Evolutionary conservation across 2,888 invertebrate genomes (phyloP).

Genomic region (Leptinotarsa rubiginosa): DNA sequence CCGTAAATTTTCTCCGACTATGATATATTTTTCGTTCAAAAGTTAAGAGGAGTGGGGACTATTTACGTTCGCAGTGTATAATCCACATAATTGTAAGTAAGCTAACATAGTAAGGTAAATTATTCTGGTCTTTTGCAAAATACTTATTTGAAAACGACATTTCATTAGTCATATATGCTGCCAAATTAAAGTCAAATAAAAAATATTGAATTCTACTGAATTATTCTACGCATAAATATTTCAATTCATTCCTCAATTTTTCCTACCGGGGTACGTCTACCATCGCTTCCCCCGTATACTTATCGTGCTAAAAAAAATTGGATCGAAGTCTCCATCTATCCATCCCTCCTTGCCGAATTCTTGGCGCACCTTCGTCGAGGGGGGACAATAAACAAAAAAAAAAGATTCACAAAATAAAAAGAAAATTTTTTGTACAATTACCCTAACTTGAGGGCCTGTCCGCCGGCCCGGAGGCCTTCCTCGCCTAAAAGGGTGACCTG

Average conservation of each 20-base stretch:
- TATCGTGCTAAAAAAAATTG: not conserved
- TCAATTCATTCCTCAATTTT: not conserved
- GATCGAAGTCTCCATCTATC: not conserved
- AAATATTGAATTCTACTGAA: too few relatives aligned
- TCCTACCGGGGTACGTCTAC: not conserved
- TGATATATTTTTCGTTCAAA: too few relatives aligned
- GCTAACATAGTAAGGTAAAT: too few relatives aligned
- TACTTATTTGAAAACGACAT: too few relatives aligned
- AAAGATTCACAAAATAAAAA: not conserved
- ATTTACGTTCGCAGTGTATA: too few relatives aligned
- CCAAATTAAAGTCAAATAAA: too few relatives aligned
- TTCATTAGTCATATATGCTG: too few relatives aligned
- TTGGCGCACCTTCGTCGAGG: not conserved
- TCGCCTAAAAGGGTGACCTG: constrained; percentile 96
- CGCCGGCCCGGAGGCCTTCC: constrained; percentile 93
- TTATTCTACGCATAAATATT: too few relatives aligned
- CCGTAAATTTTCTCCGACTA: too few relatives aligned
- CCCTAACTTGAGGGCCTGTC: constrained; percentile 98
- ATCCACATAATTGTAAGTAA: too few relatives aligned
- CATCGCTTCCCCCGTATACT: not conserved
- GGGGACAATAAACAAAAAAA: constrained; percentile 3
- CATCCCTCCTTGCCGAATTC: not conserved
- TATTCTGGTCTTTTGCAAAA: too few relatives aligned
- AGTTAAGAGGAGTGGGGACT: too few relatives aligned
- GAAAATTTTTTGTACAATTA: constrained; percentile 69